A percentile compares a stretch with the other conserved stretches of the same genome.
These are phyloP conservation scores for Pelagia noctiluca DNA, from an alignment of 30 jellyfish, hydroid and myxozoan genomes.

Conservation along the genomic window DNA sequence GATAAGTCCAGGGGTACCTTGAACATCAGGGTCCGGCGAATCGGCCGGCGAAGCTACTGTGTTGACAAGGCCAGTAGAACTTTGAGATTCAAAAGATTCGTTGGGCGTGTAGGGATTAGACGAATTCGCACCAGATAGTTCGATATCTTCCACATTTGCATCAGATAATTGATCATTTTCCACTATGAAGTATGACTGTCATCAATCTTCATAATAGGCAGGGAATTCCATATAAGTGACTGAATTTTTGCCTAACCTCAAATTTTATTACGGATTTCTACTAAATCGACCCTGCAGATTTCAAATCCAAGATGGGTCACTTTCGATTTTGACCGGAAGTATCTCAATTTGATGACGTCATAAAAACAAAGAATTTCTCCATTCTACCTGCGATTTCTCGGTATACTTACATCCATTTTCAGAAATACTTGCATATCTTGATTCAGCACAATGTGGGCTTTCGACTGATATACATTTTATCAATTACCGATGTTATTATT, in stretches of 20 bases:
- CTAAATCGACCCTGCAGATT: conserved; percentile 59
- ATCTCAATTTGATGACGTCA: conserved; percentile 53
- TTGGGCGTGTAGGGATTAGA: no score
- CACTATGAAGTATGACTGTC: no score
- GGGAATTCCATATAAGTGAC: conserved; percentile 24
- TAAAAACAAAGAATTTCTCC: conserved; percentile 27
- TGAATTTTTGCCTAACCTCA: conserved; percentile 40
- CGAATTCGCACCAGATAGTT: no score
- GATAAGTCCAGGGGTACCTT: no score
- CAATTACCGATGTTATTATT: conserved; percentile 31
- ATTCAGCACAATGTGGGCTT: conserved; percentile 37
- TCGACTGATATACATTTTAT: conserved; percentile 33
- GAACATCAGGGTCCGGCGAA: no score
- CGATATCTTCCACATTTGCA: no score
- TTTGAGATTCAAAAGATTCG: no score
- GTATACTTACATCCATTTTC: conserved; percentile 44
- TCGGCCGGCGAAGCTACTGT: no score
- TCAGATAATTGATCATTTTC: no score
- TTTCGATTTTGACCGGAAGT: conserved; percentile 53
- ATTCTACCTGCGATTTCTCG: conserved; percentile 55
- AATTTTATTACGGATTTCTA: conserved; percentile 43
- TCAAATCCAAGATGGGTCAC: conserved; percentile 51
- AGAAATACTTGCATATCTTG: conserved; percentile 31
- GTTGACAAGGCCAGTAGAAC: no score
- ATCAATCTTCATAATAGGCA: no score